Conservation (phyloP, 2,113 vertebrate species). For the Tretioscincus oriximinensis region DNA sequence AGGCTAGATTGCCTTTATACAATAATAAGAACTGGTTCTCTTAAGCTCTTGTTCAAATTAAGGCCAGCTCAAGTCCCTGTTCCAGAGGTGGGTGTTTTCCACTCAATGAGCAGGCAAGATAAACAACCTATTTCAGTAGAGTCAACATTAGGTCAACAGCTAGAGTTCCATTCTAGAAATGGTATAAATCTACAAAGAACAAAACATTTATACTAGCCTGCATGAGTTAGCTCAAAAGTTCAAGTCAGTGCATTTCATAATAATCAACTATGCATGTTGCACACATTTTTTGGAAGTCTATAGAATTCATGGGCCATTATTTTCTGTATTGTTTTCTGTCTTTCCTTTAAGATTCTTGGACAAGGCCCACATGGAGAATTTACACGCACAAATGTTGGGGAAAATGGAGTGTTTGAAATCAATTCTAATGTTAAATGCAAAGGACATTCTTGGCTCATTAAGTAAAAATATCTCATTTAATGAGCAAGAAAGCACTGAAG, state of each 20-base stretch:
- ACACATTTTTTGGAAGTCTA: conserved; percentile 40
- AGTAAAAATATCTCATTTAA: conserved; percentile 85
- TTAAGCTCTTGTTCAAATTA: too few relatives aligned
- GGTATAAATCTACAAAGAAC: neutral
- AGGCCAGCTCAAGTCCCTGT: too few relatives aligned
- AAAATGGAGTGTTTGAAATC: conserved; percentile 74
- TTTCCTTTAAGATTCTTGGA: conserved; percentile 52
- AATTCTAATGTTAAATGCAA: conserved; percentile 74
- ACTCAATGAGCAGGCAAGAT: too few relatives aligned
- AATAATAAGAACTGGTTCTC: too few relatives aligned
- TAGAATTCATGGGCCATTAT: conserved; percentile 64
- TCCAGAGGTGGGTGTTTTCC: too few relatives aligned
- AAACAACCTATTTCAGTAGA: too few relatives aligned
- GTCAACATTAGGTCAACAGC: too few relatives aligned
- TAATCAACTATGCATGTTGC: conserved; percentile 35
- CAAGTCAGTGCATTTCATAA: conserved; percentile 3
- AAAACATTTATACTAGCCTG: neutral
- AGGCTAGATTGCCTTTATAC: too few relatives aligned
- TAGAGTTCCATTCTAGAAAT: too few relatives aligned
- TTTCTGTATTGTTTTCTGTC: conserved; percentile 58
- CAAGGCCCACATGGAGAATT: conserved; percentile 59
- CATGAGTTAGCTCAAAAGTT: conserved; percentile 20
- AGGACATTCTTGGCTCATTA: conserved; percentile 78
- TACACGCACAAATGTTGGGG: conserved; percentile 63
- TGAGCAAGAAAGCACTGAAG: conserved; percentile 77